Evolutionary conservation across 2,113 vertebrate species (phyloP), one percentile per base, ranked within the genome.

Genomic region (Larimichthys crocea): DNA sequence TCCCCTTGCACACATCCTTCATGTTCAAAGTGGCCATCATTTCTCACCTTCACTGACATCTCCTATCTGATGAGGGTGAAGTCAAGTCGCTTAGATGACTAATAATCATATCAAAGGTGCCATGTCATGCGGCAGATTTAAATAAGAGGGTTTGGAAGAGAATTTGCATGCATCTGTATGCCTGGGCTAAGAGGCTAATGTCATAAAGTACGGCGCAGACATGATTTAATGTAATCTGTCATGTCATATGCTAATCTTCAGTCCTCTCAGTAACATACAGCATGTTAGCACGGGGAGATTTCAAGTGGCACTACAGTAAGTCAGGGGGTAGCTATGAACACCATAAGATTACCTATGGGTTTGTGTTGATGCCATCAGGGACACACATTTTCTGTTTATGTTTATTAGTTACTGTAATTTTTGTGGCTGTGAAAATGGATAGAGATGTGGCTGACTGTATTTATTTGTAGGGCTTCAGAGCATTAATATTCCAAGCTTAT

Each of bases 201-300:
- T 97, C 96, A 97, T 97, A 97, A 98, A 98, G 96, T 95, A 95
- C 94, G 87, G 93, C 93, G 92, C 97, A 96, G 97, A 97, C 96
- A 95, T 96, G 97, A 97, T 96, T 98, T 98, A 98, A 98, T 98
- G 97, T 98, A 97, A 98, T 98, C 97, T 98, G 97, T 98, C 97
- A 97, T 99, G 98, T 98, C 97, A 97, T 98, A 99, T 99, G 97
- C 97, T 99, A 99, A 99, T 99, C 96, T 99, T 96, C 96, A 96
- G 94, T 96, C 96, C 96, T 97, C 82, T 84, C 79, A 8, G 79
- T 84, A 82, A 89, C 78, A 90, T 89, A 65, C 83, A 70, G 82
- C 83, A 24, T 73, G 73, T 79, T 82, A 84, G 84, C 52, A 15
- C 0, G 19, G 64, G 66, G 49, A 75, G 76, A 76, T 84, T 90